These are phyloP conservation scores for Enteromius unitaeniatus DNA, from an alignment of 2,797 vertebrate genomes.

Conservation along the genomic window DNA sequence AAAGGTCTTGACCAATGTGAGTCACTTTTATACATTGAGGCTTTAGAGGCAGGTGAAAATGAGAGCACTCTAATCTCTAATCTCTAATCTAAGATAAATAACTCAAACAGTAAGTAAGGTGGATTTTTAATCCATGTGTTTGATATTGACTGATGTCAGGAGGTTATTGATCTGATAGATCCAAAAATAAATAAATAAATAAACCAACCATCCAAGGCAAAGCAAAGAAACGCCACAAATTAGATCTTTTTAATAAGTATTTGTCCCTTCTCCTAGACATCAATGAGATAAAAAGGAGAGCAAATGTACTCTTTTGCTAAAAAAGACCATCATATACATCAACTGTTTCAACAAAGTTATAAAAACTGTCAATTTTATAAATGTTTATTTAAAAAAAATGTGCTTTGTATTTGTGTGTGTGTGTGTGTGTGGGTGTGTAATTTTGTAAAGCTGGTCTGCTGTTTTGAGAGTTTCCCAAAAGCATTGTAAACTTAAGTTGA, in stretches of 20 bases:
- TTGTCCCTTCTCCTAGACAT: not conserved
- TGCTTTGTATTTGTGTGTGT: too few relatives aligned
- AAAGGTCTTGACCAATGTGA: constrained; percentile 14
- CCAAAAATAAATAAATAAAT: not conserved
- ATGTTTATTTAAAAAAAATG: too few relatives aligned
- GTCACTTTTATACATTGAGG: not conserved
- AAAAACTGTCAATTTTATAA: too few relatives aligned
- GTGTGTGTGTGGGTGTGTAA: too few relatives aligned
- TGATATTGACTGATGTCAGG: constrained; percentile 55
- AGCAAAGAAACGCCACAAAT: not conserved
- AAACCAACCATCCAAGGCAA: not conserved
- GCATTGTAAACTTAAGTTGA: too few relatives aligned
- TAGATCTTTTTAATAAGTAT: not conserved
- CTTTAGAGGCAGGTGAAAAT: not conserved
- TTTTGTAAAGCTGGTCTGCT: too few relatives aligned
- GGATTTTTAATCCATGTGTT: constrained; percentile 67
- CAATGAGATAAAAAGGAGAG: not conserved
- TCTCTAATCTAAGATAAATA: constrained; percentile 72
- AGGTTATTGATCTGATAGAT: constrained; percentile 18
- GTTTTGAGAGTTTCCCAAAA: too few relatives aligned
- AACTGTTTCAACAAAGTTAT: not conserved
- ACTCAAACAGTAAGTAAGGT: constrained; percentile 69
- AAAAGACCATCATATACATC: not conserved
- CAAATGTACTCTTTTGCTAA: not conserved
- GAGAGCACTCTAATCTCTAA: constrained; percentile 15